Conservation (phyloP, 2,113 vertebrate species). For the Phalacrocorax aristotelis region DNA sequence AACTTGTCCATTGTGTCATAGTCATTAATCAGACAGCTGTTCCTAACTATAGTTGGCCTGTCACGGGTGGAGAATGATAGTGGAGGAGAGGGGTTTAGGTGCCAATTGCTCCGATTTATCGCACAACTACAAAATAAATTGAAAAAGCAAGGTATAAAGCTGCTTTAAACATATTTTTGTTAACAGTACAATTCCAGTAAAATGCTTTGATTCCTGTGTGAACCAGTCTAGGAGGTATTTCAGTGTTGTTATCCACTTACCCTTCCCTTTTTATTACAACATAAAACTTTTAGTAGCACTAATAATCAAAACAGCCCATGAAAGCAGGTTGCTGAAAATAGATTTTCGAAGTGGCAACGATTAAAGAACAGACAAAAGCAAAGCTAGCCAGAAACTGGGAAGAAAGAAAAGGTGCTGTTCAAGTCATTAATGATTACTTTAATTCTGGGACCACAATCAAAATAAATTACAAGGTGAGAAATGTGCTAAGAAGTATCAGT, state of each 20-base stretch:
- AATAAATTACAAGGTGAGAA: neutral
- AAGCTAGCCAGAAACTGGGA: neutral
- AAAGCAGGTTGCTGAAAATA: neutral
- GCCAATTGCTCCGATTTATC: neutral
- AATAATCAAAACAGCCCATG: neutral
- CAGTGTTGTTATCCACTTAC: neutral
- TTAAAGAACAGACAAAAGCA: neutral
- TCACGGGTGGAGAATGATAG: slow-evolving; percentile 30
- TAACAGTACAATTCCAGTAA: neutral
- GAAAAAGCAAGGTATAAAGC: neutral
- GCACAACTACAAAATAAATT: neutral
- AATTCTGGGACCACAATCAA: neutral
- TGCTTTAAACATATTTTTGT: neutral
- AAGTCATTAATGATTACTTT: neutral
- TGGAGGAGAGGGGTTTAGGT: neutral
- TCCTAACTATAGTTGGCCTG: slow-evolving; percentile 64
- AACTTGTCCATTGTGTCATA: slow-evolving; percentile 15
- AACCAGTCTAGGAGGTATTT: neutral
- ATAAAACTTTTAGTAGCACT: neutral
- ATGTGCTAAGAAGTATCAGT: neutral
- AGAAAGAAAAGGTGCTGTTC: neutral
- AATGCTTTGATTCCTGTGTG: neutral
- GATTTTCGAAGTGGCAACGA: neutral
- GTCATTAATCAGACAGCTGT: slow-evolving; percentile 52
- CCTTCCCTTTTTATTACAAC: neutral